Evolutionary conservation across 2,113 vertebrate genomes (phyloP), one percentile per base, ranked within the genome.

Genomic region (Myanophis thanlyinensis): DNA sequence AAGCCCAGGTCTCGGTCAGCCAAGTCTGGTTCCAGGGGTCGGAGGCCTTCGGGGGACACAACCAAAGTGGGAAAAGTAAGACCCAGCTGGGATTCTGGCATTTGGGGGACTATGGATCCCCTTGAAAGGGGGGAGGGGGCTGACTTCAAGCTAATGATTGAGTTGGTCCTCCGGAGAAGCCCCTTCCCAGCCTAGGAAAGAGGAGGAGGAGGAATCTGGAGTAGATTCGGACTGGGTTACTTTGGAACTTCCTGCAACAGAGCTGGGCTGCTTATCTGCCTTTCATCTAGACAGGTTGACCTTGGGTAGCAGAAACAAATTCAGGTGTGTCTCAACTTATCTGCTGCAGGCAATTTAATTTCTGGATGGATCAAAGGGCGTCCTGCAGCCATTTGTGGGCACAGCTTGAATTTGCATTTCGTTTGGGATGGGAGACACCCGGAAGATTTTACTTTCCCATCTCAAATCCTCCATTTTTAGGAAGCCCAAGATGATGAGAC

Each of bases 11-110:
- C 97, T 0, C 62, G 94, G 46, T 97, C 97, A 0, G 94, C 94
- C 47, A 35, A 92, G 90, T 98, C 97, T 27, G 96, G 96, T 80
- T 96, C 97, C 6, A 97, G 97, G 91, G 97, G 92, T 92, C 97
- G 97, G 90, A 92, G 95, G 85, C 96, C 98, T 98, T 96, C 84
- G 93, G 92, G 94, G 47, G 0, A 95, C 91, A 92, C 1, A 94
- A 95, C 7, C 6, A 23, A 12, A 88, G 59, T n/a, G 9, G 40
- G 2, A 13, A n/a, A 40, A 18, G 11, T 47, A 59, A 62, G 47
- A 7, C 15, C 18, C 27, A 52, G 11, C 20, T 8, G 73, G 35
- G 35, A 80, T 80, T 40, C 73, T 44, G 73, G 18, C 3, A 0
- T 0, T 0, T 44, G 35, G 35, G 73, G 35, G 9, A 4, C 73